Evolutionary conservation across 2,888 invertebrate species (phyloP).

Genomic region (Trichogramma evanescens): DNA sequence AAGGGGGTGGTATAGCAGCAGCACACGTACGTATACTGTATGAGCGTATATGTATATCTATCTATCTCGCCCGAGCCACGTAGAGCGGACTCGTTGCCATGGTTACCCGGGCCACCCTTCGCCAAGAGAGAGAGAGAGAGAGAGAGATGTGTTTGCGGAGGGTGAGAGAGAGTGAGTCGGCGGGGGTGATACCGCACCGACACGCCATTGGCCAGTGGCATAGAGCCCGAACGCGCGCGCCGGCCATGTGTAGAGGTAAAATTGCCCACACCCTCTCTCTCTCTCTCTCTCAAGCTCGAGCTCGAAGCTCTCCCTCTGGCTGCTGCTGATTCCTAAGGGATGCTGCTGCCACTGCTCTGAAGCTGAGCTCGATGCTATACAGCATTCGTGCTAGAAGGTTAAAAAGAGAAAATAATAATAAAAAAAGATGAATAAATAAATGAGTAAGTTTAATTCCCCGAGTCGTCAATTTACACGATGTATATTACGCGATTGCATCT

Average conservation of each 20-base stretch:
- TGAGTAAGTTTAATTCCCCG: too few species aligned
- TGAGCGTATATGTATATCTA: constrained; percentile 22
- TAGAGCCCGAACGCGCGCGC: not conserved
- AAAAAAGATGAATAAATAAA: too few species aligned
- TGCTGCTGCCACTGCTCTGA: too few species aligned
- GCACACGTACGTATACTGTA: constrained; percentile 24
- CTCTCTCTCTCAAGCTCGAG: not conserved
- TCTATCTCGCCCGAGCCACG: constrained; percentile 14
- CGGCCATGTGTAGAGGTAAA: too few species aligned
- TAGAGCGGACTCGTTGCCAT: constrained; percentile 39
- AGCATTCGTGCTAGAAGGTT: too few species aligned
- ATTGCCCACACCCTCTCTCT: constrained; percentile 28
- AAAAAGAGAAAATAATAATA: too few species aligned
- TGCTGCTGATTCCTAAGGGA: not conserved
- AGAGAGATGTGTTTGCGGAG: not conserved
- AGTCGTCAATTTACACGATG: too few species aligned
- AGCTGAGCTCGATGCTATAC: too few species aligned
- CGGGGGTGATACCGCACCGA: constrained; percentile 48
- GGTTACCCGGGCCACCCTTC: constrained; percentile 33
- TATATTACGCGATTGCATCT: too few species aligned
- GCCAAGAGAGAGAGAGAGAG: not conserved
- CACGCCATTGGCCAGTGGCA: constrained; percentile 46
- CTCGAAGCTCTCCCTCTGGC: not conserved
- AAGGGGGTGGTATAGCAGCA: constrained; percentile 27
- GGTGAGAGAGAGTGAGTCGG: constrained; percentile 10